Conservation (phyloP, 2,888 invertebrate genomes). For the Dioctria linearis region DNA sequence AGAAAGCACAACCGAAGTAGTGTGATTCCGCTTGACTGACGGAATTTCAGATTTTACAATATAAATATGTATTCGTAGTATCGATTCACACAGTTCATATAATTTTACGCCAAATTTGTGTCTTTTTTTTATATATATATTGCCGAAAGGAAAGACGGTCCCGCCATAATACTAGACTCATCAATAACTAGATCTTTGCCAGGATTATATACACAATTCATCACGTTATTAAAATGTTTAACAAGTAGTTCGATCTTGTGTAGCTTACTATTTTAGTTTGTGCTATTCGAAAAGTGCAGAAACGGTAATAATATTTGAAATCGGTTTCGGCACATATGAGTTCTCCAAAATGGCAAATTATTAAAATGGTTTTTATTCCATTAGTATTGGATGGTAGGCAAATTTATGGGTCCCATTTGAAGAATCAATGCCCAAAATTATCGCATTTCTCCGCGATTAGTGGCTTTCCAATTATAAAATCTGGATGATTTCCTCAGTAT, state of each 20-base stretch:
- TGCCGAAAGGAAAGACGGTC: conserved; percentile 51
- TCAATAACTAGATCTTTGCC: conserved; percentile 64
- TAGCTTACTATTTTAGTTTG: conserved; percentile 27
- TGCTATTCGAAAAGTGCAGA: too few species aligned
- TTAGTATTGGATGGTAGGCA: too few species aligned
- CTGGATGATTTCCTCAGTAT: conserved; percentile 5
- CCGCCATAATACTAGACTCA: conserved; percentile 64
- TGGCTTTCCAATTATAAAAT: too few species aligned
- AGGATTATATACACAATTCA: conserved; percentile 57
- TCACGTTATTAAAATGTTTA: conserved; percentile 35
- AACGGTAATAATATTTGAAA: too few species aligned
- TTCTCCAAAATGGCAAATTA: too few species aligned
- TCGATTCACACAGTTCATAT: conserved; percentile 28
- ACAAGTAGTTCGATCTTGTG: conserved; percentile 21
- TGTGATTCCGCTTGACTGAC: too few species aligned
- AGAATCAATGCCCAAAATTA: too few species aligned
- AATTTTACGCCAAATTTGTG: conserved; percentile 29
- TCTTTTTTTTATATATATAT: conserved; percentile 39
- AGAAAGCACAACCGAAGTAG: too few species aligned
- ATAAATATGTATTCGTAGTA: conserved; percentile 26
- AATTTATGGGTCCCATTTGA: too few species aligned
- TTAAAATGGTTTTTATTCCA: too few species aligned
- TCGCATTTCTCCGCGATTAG: too few species aligned
- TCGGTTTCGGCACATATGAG: too few species aligned
- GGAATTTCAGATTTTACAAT: conserved; percentile 26